Evolutionary conservation across 1,140 invertebrate genomes (phyloP), one percentile per base, ranked within the genome.

Genomic region (Temnothorax nylanderi): DNA sequence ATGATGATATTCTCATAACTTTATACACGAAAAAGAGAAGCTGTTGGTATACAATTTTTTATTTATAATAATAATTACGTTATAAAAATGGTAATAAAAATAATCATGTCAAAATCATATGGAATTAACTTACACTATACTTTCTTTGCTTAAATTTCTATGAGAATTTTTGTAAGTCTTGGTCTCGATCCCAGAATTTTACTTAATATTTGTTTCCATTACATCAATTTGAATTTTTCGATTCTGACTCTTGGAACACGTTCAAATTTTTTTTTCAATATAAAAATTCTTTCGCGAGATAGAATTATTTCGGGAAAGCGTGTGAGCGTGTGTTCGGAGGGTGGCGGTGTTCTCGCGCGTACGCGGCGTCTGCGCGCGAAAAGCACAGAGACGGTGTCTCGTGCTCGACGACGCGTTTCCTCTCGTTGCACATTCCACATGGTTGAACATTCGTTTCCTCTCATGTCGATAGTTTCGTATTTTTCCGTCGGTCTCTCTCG

Each of bases 381-480:
- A 56, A 81, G 21, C 37, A 49, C 21, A 76, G 34, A 69, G 69
- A 89, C 62, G 71, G 65, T 84, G 80, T 89, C 60, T 74, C 62
- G 44, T 41, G 72, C 47, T 67, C 65, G 56, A 67, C 58, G 71
- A 90, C 65, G 87, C 41, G 86, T 82, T 76, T 85, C 51, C 58
- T 54, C 71, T 41, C 34, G 47, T 18, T 85, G 67, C 65, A 64
- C 76, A 49, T 90, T 91, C 65, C 77, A 60, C 89, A 88, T 87
- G 87, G 56, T 56, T 77, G 89, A 86, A 90, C 89, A 86, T 91
- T 90, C 89, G 77, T 88, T 65, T 90, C 78, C 54, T 75, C 89
- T 84, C 86, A 26, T 86, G 76, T 86, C 89, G 88, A 90, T 90
- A 69, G 85, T 71, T 87, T 85, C 76, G 78, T 78, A 90, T 89